These are phyloP conservation scores for Oreochromis spilurus DNA, from an alignment of 2,113 vertebrate genomes.

Conservation along the genomic window DNA sequence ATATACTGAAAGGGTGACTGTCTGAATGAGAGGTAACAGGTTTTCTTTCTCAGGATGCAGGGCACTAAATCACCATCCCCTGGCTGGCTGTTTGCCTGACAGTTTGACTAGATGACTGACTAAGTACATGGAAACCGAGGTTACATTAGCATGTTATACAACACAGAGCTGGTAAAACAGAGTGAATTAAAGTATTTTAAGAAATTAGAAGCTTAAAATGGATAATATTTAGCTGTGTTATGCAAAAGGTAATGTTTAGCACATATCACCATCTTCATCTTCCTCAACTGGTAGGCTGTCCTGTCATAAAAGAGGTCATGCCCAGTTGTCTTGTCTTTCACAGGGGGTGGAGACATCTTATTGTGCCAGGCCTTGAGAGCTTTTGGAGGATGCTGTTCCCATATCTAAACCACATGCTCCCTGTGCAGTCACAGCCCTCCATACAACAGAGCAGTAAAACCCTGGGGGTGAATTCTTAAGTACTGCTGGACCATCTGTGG, in stretches of 20 bases:
- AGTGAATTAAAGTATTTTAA: slow-evolving; percentile 15
- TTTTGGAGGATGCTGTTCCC: slow-evolving; percentile 68
- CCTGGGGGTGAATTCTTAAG: slow-evolving; percentile 75
- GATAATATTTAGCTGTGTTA: background rate
- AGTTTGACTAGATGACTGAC: slow-evolving; percentile 23
- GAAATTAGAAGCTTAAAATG: background rate
- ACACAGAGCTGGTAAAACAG: background rate
- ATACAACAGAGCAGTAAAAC: slow-evolving; percentile 76
- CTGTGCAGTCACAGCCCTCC: slow-evolving; percentile 71
- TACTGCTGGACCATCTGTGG: slow-evolving; percentile 78
- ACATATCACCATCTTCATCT: background rate
- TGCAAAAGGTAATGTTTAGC: background rate
- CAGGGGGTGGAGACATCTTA: slow-evolving; percentile 63
- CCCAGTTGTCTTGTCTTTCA: slow-evolving; percentile 56
- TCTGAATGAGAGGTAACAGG: slow-evolving; percentile 72
- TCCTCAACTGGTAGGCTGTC: slow-evolving; percentile 16
- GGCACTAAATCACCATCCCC: slow-evolving; percentile 73
- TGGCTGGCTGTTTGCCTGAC: slow-evolving; percentile 39
- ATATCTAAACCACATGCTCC: slow-evolving; percentile 76
- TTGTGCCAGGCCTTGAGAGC: slow-evolving; percentile 67
- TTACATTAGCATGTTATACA: slow-evolving; percentile 33
- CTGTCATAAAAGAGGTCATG: slow-evolving; percentile 54
- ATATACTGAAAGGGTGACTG: background rate
- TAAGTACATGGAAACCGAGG: slow-evolving; percentile 35
- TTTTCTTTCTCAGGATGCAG: slow-evolving; percentile 48